phyloP scores from a whole-genome alignment of 1,140 invertebrate species.

The Hylaeus volcanicus region DNA sequence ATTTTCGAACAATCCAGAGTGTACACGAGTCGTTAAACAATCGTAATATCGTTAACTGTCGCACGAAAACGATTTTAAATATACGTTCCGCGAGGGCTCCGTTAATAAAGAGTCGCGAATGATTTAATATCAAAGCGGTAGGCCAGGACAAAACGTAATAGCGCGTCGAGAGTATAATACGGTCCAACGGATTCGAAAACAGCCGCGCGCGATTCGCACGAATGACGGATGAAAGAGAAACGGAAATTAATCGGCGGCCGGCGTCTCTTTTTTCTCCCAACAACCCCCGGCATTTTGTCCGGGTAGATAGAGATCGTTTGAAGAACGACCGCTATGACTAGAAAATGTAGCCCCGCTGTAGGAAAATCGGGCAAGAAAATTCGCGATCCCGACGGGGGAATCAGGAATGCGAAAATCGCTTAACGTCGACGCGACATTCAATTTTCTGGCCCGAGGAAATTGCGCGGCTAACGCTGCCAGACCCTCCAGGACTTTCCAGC shows the following conservation, averaged over 20 bases:
- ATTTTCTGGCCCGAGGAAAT: no score
- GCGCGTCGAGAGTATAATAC: constrained; percentile 49
- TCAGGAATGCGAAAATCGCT: constrained; percentile 3
- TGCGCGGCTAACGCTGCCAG: no score
- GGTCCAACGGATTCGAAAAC: constrained; percentile 31
- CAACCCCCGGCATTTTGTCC: constrained; percentile 23
- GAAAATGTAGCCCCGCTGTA: constrained; percentile 23
- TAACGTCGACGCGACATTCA: not conserved
- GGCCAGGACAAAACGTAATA: constrained; percentile 34
- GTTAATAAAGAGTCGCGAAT: constrained; percentile 14
- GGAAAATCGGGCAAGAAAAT: constrained; percentile 21
- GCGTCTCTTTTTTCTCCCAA: constrained; percentile 3
- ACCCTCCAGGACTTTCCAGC: no score
- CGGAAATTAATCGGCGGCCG: constrained; percentile 60
- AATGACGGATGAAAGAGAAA: constrained; percentile 34
- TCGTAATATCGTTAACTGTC: not conserved
- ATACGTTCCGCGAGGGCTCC: not conserved
- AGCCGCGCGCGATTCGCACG: constrained; percentile 40
- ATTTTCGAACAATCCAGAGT: not conserved
- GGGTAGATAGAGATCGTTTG: constrained; percentile 25
- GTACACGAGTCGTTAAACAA: not conserved
- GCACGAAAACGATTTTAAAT: not conserved
- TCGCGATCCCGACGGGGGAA: not conserved
- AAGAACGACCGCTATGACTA: constrained; percentile 29
- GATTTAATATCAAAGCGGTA: constrained; percentile 28